Evolutionary conservation across 2,797 vertebrate species (phyloP), one percentile per base, ranked within the genome.

Genomic region (Chelonia mydas): DNA sequence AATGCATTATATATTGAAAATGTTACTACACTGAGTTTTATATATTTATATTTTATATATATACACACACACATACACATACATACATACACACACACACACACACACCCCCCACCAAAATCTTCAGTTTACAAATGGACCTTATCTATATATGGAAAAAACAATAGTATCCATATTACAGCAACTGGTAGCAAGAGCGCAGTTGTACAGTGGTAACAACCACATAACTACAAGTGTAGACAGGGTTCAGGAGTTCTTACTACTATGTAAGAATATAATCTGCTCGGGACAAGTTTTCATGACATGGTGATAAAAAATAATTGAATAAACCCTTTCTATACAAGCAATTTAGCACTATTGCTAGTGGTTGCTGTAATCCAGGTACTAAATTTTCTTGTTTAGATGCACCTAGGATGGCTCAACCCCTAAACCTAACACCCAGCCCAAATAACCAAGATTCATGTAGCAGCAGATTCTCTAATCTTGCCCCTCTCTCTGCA

Each of bases 101-200:
- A 51, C 2, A 17, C 15, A 51, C 2, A 51, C 2, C 28, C 1
- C 23, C 74, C 95, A 92, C 89, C 90, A 93, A 86, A 88, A 11
- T 3, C 0, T 49, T 96, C 80, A 94, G 94, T 96, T 95, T 91
- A 93, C 6, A 0, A 93, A 84, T 93, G 86, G 96, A 90, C 31
- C 93, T 89, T 96, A 91, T 82, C 87, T 87, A 94, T 59, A 87
- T 78, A 86, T 0, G 4, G 78, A 76, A 45, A 89, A 92, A 94
- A 92, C 15, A 68, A 21, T 21, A 23, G 86, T 84, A 92, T 97
- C 94, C 96, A 96, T 97, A 97, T 76, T 53, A 89, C 78, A 96
- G 90, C 33, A 90, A 81, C 94, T 68, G 87, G 84, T 91, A 74
- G 84, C 90, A 94, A 92, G 65, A 94, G 80, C 57, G 54, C 92